A percentile compares a stretch with the other conserved stretches of the same genome.
phyloP scores from a whole-genome alignment of 2,113 vertebrate species.

The Callocephalon fimbriatum region DNA sequence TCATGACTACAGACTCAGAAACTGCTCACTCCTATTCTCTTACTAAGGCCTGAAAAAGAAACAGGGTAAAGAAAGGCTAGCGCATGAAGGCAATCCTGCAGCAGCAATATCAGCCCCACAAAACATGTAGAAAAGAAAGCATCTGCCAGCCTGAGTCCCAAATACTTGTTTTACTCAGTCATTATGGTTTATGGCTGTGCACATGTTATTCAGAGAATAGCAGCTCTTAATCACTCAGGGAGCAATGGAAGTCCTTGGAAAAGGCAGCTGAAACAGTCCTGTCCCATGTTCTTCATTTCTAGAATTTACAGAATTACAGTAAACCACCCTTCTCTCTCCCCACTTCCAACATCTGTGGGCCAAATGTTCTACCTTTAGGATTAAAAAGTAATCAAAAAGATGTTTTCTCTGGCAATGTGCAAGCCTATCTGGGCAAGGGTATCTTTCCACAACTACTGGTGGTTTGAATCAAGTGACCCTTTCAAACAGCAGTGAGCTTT shows the following conservation, averaged over 20 bases:
- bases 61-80: not conserved
- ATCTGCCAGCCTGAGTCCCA: not conserved
- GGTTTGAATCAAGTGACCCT: constrained; percentile 36
- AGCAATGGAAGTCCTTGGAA: not conserved
- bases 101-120: not conserved
- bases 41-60: not conserved
- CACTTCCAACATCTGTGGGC: not conserved
- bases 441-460: not conserved
- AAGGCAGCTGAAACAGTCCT: not conserved
- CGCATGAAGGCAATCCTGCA: not conserved
- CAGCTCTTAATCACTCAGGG: not conserved
- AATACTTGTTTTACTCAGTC: not conserved
- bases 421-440: not conserved
- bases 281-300: not conserved
- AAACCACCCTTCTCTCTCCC: not conserved
- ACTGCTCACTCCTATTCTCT: not conserved
- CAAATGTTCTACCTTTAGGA: not conserved
- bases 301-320: not conserved
- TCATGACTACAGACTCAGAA: not conserved
- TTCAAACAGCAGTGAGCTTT: not conserved
- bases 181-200: not conserved
- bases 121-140: not conserved
- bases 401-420: not conserved
- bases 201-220: not conserved
- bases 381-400: not conserved